Base-by-base conservation (phyloP, 2,888 invertebrate genomes). In the Netelia virgata region DNA sequence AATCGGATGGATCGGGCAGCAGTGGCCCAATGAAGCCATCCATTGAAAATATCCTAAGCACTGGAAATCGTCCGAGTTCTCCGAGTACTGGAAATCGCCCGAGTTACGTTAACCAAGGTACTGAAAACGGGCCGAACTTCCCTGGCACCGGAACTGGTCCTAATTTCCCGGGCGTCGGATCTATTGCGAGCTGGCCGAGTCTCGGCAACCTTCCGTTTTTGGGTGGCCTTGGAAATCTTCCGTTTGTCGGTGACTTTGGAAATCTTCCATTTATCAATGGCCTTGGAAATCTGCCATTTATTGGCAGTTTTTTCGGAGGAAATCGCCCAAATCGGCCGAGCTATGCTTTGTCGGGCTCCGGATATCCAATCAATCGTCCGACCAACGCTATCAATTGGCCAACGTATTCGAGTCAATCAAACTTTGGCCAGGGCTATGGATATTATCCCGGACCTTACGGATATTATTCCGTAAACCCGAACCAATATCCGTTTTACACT, bases 391-490 rank as follows among this genome's bases (percentile, higher is more conserved):
- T 10, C 47, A 47, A 47, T 47, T 14, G 14, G 14, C 47, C 47
- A 14, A 47, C 2, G 2, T 47, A 47, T 47, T 47, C 11, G 14
- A 47, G 47, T 14, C 47, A 47, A 47, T 47, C 47, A 47, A 47
- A 47, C 14, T 47, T 47, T 47, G 47, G 47, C 47, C 11, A 47
- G 14, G 14, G 14, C 14, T 47, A 47, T 47, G 47, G 47, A 47
- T 68, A 63, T 36, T 41, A 68, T 20, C 9, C 68, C 5, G 50
- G 50, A 50, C 1, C 47, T 6, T 18, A 16, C 5, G 47, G 66
- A 68, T 68, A 68, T 50, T 68, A 68, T 23, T 50, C 68, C 8
- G 23, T 20, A 68, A n/a, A 1, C 10, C 50, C 43, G 20, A 47
- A 14, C 14, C 41, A 66, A 1, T 68, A 68, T 23, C 20, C 68